phyloP scores from a whole-genome alignment of 2,888 invertebrate species.

The Habroteleia sp. region DNA sequence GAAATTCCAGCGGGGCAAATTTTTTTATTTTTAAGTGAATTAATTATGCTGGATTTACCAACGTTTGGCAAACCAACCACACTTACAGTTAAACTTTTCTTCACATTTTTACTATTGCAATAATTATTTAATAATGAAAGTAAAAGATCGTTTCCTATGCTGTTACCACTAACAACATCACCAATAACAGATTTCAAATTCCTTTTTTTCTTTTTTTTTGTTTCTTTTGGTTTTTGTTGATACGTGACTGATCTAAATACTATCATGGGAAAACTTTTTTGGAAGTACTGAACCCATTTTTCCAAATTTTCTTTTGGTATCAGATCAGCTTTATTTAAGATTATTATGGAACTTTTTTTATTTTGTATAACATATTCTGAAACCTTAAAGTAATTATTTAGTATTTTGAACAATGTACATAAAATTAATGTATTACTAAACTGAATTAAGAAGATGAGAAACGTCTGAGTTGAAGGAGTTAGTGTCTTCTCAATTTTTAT shows the following conservation, averaged over 20 bases:
- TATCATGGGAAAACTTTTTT: slow-evolving; percentile 91
- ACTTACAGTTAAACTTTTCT: slow-evolving; percentile 96
- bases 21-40: slow-evolving; percentile 95
- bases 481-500: too few species aligned
- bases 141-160: slow-evolving; percentile 95
- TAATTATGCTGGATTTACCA: slow-evolving; percentile 99
- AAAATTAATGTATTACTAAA: too few species aligned
- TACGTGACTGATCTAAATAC: slow-evolving; percentile 91
- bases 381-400: too few species aligned
- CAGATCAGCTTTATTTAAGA: slow-evolving; percentile 98
- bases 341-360: slow-evolving; percentile 92
- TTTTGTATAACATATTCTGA: slow-evolving; percentile 81
- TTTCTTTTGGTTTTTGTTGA: slow-evolving; percentile 89
- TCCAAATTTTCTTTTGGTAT: slow-evolving; percentile 95
- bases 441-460: too few species aligned
- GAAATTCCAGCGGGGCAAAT: slow-evolving; percentile 96
- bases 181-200: too few species aligned
- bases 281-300: slow-evolving; percentile 94
- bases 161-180: slow-evolving; percentile 88
- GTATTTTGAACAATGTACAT: too few species aligned
- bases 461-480: too few species aligned
- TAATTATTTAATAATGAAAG: slow-evolving; percentile 97
- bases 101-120: slow-evolving; percentile 90
- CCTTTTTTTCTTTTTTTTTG: slow-evolving; percentile 77
- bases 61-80: slow-evolving; percentile 99